These are phyloP conservation scores for Heliothis peltigera DNA, from an alignment of 2,888 invertebrate species.

Conservation along the genomic window DNA sequence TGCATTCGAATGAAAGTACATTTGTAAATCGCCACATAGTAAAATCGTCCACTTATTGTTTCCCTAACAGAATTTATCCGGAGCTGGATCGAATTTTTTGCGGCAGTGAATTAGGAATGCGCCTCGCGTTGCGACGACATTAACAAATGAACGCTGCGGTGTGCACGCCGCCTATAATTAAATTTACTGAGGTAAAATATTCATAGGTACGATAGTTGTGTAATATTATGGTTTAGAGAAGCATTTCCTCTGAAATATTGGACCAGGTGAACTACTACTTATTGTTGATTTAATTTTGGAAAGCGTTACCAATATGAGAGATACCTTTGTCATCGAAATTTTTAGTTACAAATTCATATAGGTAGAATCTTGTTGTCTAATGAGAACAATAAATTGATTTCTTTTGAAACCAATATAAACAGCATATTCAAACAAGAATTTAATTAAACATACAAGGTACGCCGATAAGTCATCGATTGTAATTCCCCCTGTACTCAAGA, in stretches of 20 bases:
- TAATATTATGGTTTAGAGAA: slow-evolving; percentile 11
- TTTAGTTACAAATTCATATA: too few species aligned
- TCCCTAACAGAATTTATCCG: slow-evolving; percentile 39
- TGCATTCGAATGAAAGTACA: background rate
- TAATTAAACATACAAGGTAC: background rate
- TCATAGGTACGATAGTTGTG: slow-evolving; percentile 28
- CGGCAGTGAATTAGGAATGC: slow-evolving; percentile 52
- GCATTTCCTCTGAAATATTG: background rate
- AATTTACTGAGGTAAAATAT: slow-evolving; percentile 53
- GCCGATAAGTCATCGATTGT: slow-evolving; percentile 6
- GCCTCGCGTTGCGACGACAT: slow-evolving; percentile 47
- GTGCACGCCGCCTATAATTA: slow-evolving; percentile 52
- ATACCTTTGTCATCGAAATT: too few species aligned
- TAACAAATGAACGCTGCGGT: slow-evolving; percentile 58
- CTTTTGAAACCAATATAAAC: background rate
- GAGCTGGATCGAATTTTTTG: slow-evolving; percentile 41
- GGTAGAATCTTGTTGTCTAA: too few species aligned
- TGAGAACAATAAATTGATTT: too few species aligned
- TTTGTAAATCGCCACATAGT: slow-evolving; percentile 2
- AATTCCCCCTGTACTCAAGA: slow-evolving; percentile 16
- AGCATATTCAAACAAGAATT: slow-evolving; percentile 1
- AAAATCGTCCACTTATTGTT: slow-evolving; percentile 24
- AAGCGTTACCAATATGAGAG: too few species aligned
- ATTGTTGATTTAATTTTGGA: too few species aligned
- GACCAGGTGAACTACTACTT: too few species aligned